These are phyloP conservation scores for Chymomyza costata DNA, from an alignment of 1,140 invertebrate genomes.

Conservation along the genomic window DNA sequence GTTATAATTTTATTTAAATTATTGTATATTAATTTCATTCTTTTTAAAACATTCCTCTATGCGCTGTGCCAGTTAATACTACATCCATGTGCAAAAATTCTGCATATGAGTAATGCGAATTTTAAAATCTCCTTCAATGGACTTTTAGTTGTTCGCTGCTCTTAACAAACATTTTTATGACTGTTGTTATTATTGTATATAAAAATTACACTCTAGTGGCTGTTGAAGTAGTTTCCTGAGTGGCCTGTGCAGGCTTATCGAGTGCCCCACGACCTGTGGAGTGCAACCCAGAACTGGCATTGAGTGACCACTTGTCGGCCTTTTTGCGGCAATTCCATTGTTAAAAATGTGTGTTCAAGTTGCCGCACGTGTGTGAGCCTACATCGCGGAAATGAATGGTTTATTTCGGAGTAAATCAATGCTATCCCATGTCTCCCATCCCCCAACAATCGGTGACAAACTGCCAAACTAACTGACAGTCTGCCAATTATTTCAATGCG, in stretches of 20 bases:
- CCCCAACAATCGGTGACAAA: too few species aligned
- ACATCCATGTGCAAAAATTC: constrained; percentile 21
- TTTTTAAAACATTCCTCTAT: not conserved
- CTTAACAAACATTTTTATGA: constrained; percentile 39
- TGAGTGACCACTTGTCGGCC: not conserved
- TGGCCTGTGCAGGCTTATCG: constrained; percentile 27
- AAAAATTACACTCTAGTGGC: constrained; percentile 29
- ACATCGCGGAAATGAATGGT: not conserved
- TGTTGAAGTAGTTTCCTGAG: constrained; percentile 44
- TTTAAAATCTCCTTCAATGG: constrained; percentile 40
- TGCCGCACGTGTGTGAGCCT: constrained; percentile 7
- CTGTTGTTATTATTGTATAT: constrained; percentile 19
- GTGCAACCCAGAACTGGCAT: too few species aligned
- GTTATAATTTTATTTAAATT: too few species aligned
- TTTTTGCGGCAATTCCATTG: not conserved
- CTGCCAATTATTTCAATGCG: too few species aligned
- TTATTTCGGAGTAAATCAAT: constrained; percentile 7
- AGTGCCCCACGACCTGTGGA: constrained; percentile 25
- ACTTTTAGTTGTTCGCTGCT: constrained; percentile 50
- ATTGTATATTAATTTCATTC: too few species aligned
- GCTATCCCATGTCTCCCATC: too few species aligned
- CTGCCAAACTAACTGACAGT: too few species aligned
- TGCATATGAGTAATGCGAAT: constrained; percentile 53
- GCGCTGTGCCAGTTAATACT: not conserved
- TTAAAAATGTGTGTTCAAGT: constrained; percentile 2